A percentile compares a stretch with the other conserved stretches of the same genome.
phyloP scores from a whole-genome alignment of 2,113 vertebrate species.

The Oreochromis aureus region DNA sequence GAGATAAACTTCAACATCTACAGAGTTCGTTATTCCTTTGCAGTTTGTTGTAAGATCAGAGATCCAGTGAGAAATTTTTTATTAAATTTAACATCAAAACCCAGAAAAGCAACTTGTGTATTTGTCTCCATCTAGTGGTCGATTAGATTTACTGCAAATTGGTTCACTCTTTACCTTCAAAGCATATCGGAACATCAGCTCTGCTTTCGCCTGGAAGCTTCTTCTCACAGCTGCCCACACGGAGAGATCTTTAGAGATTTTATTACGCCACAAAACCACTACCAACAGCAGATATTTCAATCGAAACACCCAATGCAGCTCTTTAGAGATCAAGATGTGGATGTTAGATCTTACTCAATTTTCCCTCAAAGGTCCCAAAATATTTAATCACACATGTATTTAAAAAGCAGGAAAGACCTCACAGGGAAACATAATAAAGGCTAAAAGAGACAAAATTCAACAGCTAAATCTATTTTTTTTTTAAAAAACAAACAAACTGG shows the following conservation, averaged over 20 bases:
- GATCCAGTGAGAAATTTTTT: background rate
- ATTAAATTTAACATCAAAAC: background rate
- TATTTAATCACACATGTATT: background rate
- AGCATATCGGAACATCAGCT: background rate
- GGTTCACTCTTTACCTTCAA: background rate
- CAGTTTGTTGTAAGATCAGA: background rate
- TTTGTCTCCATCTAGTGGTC: background rate
- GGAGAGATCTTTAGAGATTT: background rate
- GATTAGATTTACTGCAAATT: background rate
- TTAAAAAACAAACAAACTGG: background rate
- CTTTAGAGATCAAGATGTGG: background rate
- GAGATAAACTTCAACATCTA: background rate
- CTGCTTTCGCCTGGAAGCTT: background rate
- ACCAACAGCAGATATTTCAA: background rate
- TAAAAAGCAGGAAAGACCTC: background rate
- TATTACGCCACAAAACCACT: background rate
- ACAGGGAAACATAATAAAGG: background rate
- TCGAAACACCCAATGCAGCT: accelerated
- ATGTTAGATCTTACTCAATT: background rate
- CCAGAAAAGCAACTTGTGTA: background rate
- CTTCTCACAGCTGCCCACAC: background rate
- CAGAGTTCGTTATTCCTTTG: background rate
- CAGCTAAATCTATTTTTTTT: background rate
- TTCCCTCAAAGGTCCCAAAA: background rate
- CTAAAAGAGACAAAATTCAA: background rate